Base-by-base conservation (phyloP, 2,797 vertebrate genomes). In the Sebastes iracundus region DNA sequence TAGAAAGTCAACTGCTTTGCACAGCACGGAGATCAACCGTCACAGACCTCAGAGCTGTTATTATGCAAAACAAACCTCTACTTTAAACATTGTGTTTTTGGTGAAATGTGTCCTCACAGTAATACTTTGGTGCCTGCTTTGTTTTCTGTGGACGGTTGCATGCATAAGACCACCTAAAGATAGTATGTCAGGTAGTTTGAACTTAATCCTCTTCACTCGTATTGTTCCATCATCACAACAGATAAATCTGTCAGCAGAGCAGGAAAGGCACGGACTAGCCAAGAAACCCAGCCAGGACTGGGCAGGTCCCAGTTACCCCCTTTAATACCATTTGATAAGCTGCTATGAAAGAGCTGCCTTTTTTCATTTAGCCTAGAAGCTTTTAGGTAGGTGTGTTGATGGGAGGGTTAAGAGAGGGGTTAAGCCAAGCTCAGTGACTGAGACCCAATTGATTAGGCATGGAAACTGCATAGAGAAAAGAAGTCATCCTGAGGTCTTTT, bases 261-360 rank as follows among this genome's bases (percentile, higher is more conserved):
- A 84, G 84, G 72, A 82, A 82, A 87, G 68, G 63, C 77, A 71
- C 35, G 2, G 84, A 82, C 78, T 77, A 85, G 84, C 75, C 82
- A 76, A 88, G 77, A 79, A 88, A 72, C 75, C 83, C 79, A 46
- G 82, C 91, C 92, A 92, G 87, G 90, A 93, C 84, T 32, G 72
- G 86, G 89, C 90, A 93, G 86, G 86, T 90, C 92, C 89, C 62
- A 53, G 76, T 92, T 88, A 72, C 81, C 67, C 72, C 53, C 82
- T 92, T 84, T 92, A 93, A 91, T 92, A 87, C 91, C 78, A 72
- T 90, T 94, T 94, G 92, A 94, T 94, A 91, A 95, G 93, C 91
- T 85, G 87, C 91, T 91, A 90, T 94, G 93, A 95, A 93, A 92
- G 93, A 84, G 72, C 72, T 87, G 77, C 83, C 60, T 92, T 84